These are phyloP conservation scores for Cossypha caffra DNA, from an alignment of 2,797 vertebrate genomes.

Conservation along the genomic window DNA sequence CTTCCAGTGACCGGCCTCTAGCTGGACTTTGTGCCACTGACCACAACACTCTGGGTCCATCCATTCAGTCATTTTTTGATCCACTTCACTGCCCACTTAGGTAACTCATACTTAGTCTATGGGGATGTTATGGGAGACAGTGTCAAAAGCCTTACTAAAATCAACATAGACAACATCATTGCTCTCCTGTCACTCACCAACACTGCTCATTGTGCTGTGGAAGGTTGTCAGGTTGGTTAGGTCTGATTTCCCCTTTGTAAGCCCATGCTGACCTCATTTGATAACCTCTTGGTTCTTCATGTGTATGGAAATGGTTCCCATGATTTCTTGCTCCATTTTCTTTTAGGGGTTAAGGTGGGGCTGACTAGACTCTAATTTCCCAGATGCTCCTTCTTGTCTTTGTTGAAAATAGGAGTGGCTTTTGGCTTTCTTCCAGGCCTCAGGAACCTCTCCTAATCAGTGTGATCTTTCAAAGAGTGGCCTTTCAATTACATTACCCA, in stretches of 20 bases:
- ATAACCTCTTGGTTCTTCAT: not conserved
- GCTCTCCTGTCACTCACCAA: not conserved
- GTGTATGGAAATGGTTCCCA: not conserved
- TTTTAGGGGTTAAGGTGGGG: not conserved
- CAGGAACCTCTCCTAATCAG: not conserved
- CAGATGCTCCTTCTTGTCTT: not conserved
- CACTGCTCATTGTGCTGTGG: not conserved
- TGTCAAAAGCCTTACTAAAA: not conserved
- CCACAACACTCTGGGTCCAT: not conserved
- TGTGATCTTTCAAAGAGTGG: not conserved
- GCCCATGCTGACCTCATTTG: not conserved
- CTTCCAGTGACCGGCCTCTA: too few species aligned
- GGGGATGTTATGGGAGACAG: not conserved
- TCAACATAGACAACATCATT: not conserved
- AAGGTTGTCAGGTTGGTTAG: not conserved
- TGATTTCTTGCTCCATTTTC: not conserved
- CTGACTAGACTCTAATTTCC: not conserved
- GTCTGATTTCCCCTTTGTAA: not conserved
- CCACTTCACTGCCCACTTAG: not conserved
- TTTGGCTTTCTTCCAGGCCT: not conserved
- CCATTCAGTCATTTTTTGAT: not conserved
- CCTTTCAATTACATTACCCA: not conserved
- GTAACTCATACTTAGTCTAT: not conserved
- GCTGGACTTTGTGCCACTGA: not conserved
- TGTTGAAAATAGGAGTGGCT: not conserved